These are phyloP conservation scores for Cephus rjabovi DNA, from an alignment of 2,888 invertebrate species.

Conservation along the genomic window DNA sequence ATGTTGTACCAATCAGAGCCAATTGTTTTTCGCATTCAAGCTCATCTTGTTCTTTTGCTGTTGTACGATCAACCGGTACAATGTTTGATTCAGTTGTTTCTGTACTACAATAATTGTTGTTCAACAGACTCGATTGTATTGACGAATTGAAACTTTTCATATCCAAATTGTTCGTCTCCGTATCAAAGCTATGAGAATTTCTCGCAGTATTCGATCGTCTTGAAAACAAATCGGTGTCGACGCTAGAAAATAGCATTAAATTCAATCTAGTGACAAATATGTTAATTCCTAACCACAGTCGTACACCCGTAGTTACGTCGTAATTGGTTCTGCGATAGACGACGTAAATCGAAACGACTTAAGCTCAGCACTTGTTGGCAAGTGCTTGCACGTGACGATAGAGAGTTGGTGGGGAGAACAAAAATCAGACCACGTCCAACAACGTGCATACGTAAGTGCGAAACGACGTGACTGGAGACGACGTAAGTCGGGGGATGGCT, in stretches of 20 bases:
- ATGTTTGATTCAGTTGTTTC: not conserved
- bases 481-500: not conserved
- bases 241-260: not conserved
- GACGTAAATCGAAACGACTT: not conserved
- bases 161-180: not conserved
- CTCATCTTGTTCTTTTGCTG: not conserved
- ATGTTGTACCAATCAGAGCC: constrained; percentile 25
- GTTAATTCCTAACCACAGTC: not conserved
- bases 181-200: not conserved
- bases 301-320: not conserved
- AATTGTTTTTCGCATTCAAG: not conserved
- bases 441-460: no score
- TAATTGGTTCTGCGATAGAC: not conserved
- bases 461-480: no score
- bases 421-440: no score
- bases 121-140: not conserved
- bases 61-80: not conserved
- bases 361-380: not conserved
- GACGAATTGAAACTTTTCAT: not conserved
- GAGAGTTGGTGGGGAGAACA: no score
- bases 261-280: not conserved
- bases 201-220: not conserved
- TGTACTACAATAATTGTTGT: not conserved
- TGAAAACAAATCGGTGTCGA: not conserved
- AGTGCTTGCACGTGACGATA: no score